Conservation (phyloP, 2,797 vertebrate genomes). For the Lates japonicus region DNA sequence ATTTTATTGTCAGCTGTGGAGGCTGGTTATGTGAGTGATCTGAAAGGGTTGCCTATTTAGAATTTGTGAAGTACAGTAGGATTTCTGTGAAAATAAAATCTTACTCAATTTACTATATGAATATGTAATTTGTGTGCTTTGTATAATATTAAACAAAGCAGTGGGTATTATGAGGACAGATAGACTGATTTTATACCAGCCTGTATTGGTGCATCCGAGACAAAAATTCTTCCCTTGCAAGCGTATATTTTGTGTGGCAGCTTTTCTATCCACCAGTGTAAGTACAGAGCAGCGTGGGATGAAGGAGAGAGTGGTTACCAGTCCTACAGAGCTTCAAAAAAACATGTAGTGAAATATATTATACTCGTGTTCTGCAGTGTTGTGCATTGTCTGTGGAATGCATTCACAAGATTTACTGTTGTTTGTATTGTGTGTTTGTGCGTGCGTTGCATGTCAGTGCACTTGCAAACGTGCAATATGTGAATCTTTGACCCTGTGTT, state of each 20-base stretch:
- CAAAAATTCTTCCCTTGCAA: background rate
- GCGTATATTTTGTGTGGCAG: background rate
- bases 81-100: background rate
- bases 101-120: background rate
- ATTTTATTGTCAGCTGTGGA: background rate
- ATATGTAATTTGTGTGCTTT: background rate
- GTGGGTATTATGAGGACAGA: too few species aligned
- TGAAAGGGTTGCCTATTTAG: background rate
- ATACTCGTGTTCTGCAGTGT: background rate
- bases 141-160: background rate
- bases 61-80: background rate
- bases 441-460: slow-evolving; percentile 15
- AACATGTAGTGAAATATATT: background rate
- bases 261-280: background rate
- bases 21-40: background rate
- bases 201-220: too few species aligned
- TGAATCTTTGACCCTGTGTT: background rate
- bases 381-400: slow-evolving; percentile 14
- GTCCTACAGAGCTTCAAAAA: background rate
- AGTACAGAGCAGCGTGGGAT: background rate
- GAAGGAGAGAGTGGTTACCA: background rate
- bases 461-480: slow-evolving; percentile 21
- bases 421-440: background rate
- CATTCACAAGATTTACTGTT: background rate
- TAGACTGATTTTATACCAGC: background rate